These are phyloP conservation scores for Chaetophractus vellerosus DNA, from an alignment of 2,797 vertebrate genomes.

Conservation along the genomic window DNA sequence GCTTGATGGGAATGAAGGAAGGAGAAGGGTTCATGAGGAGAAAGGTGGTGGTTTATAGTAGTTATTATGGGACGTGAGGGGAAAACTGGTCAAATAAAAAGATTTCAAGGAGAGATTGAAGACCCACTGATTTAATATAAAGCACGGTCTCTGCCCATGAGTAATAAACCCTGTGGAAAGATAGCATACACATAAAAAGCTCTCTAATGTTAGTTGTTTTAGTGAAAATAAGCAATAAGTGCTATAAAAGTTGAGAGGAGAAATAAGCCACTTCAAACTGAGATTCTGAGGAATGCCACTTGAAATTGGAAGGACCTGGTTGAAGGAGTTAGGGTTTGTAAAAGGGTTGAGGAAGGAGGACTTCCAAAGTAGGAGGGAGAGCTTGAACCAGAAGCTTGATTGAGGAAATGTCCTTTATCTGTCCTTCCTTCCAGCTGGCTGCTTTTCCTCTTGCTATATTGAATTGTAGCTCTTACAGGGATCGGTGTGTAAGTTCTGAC, in stretches of 20 bases:
- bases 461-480: background rate
- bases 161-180: background rate
- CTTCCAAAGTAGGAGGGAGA: background rate
- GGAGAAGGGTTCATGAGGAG: background rate
- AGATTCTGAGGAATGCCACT: background rate
- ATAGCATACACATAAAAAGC: background rate
- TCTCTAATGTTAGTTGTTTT: conserved; percentile 29
- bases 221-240: conserved; percentile 11
- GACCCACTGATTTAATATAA: background rate
- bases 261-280: background rate
- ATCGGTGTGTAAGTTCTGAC: background rate
- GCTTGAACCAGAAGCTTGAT: background rate
- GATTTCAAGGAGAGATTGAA: background rate
- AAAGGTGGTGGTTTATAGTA: background rate
- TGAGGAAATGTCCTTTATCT: background rate
- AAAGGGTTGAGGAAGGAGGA: background rate
- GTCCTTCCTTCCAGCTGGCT: background rate
- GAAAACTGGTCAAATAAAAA: conserved; percentile 4
- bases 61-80: background rate
- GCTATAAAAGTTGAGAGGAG: background rate
- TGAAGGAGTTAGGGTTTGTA: conserved; percentile 42
- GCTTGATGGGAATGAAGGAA: conserved; percentile 25
- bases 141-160: background rate
- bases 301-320: background rate
- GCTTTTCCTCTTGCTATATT: background rate